Evolutionary conservation across 2,888 invertebrate genomes (phyloP).

Genomic region (Diploptera punctata): DNA sequence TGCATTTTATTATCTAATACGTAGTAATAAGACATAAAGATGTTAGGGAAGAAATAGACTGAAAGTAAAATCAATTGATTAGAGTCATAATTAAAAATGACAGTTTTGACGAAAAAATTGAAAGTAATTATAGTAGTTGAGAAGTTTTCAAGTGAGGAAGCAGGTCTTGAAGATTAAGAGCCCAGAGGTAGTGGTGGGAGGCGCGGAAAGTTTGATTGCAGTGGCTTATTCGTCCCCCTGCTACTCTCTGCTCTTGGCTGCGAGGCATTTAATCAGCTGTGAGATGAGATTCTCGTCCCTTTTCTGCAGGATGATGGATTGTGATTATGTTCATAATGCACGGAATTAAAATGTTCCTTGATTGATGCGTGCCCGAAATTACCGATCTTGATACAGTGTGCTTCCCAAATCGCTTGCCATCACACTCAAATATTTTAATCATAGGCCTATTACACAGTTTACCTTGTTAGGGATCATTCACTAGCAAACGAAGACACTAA

Average conservation of each 20-base stretch:
- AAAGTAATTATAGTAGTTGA: background rate
- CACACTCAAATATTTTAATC: too few species aligned
- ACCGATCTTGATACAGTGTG: background rate
- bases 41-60: too few species aligned
- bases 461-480: too few species aligned
- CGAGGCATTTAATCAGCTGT: constrained; percentile 24
- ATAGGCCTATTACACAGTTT: too few species aligned
- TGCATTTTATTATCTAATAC: too few species aligned
- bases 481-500: too few species aligned
- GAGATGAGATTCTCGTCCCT: constrained; percentile 16
- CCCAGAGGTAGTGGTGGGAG: background rate
- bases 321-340: constrained; percentile 20
- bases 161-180: background rate
- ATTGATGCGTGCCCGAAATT: constrained; percentile 16
- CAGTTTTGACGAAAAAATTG: background rate
- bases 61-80: background rate
- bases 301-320: constrained; percentile 19
- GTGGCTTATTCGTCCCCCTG: background rate
- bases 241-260: too few species aligned
- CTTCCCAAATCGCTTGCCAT: too few species aligned
- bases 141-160: background rate
- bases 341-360: constrained; percentile 11
- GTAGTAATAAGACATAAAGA: too few species aligned
- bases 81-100: constrained; percentile 4
- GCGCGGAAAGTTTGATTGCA: constrained; percentile 15